Evolutionary conservation across 2,113 vertebrate genomes (phyloP).

Genomic region (Apistogramma diplotaenia): DNA sequence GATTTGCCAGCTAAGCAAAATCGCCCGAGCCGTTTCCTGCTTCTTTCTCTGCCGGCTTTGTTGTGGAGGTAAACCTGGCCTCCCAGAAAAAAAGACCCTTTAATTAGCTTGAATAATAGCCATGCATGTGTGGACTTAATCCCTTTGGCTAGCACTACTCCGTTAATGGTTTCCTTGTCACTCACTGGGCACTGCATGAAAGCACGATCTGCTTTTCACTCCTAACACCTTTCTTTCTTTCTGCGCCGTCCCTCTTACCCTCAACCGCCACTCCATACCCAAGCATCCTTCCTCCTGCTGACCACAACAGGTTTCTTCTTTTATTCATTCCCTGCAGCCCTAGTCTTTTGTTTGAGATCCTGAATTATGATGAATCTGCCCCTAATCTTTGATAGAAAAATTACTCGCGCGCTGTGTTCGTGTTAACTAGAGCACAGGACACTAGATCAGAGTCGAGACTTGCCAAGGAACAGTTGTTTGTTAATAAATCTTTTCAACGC

Average conservation of each 20-base stretch:
- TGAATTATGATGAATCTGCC: constrained; percentile 67
- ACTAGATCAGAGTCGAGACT: neutral
- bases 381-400: constrained; percentile 37
- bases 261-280: constrained; percentile 33
- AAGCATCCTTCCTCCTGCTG: constrained; percentile 52
- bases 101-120: constrained; percentile 83
- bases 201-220: constrained; percentile 75
- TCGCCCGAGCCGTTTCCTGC: constrained; percentile 70
- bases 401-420: constrained; percentile 47
- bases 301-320: constrained; percentile 45
- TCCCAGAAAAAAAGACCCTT: constrained; percentile 64
- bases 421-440: constrained; percentile 36
- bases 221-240: constrained; percentile 69
- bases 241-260: constrained; percentile 23
- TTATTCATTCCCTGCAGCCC: constrained; percentile 24
- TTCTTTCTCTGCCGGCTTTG: constrained; percentile 71
- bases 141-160: constrained; percentile 70
- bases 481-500: neutral
- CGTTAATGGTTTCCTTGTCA: constrained; percentile 82
- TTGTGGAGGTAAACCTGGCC: constrained; percentile 73
- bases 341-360: constrained; percentile 57
- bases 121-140: constrained; percentile 79
- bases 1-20: constrained; percentile 62
- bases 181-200: constrained; percentile 74
- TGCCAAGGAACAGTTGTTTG: neutral